Base-by-base conservation (phyloP, 2,113 vertebrate genomes). In the Miniopterus natalensis region DNA sequence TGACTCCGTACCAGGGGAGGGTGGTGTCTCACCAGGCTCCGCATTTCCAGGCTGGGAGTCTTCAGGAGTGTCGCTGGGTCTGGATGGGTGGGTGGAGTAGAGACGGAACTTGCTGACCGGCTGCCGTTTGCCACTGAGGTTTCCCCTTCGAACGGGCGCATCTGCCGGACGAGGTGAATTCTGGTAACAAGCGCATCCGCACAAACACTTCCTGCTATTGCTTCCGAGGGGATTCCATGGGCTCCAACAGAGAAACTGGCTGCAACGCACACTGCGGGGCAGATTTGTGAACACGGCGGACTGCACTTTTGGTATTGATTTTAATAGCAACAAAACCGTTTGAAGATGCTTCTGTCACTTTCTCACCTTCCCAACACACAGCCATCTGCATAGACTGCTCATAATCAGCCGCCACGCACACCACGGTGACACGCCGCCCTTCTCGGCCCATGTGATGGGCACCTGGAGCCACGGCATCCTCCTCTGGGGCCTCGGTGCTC, bases 161-260 rank as follows among this genome's bases (percentile, higher is more conserved):
- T 99, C 99, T 99, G 98, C 73, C 97, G 99, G 15, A 99, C 99
- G 98, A 98, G 99, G 75, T 97, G 96, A 98, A 99, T 99, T 98
- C 99, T 99, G 94, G 97, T 98, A 73, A 98, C 97, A 74, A 99
- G 99, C 77, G 99, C 99, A 77, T 99, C 99, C 25, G 99, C 99
- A 74, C 99, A 98, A 97, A 99, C 95, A 0, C 99, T 99, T 94
- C 99, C 99, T 83, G 99, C 99, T 51, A 99, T 99, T 63, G 99
- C 99, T 98, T 99, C 99, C 98, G 99, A 97, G 70, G 99, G 99
- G 97, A 99, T 98, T 10, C 99, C 99, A 95, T 98, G 99, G 94
- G 99, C 99, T 93, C 99, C 99, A 83, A 99, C 99, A 97, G 99
- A 99, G 98, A 99, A 99, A 95, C 99, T 99, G 36, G 99, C 99